phyloP scores from a whole-genome alignment of 1,140 invertebrate genomes.

The Zaprionus camerounensis region DNA sequence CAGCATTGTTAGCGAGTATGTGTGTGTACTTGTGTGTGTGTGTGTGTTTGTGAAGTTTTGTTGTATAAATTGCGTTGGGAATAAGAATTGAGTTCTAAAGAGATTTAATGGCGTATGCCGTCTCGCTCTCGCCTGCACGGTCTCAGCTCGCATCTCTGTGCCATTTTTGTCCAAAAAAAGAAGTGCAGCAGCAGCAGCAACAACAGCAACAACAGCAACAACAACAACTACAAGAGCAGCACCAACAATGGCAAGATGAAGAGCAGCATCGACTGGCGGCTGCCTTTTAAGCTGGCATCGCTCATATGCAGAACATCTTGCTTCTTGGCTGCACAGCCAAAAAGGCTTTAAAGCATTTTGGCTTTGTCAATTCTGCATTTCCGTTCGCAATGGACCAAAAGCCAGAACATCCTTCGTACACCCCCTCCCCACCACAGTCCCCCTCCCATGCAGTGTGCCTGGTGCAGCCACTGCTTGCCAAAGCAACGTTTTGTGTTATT shows the following conservation, averaged over 20 bases:
- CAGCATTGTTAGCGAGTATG: conserved; percentile 48
- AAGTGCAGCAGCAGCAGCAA: conserved; percentile 10
- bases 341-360: conserved; percentile 69
- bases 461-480: not conserved
- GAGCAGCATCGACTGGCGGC: conserved; percentile 20
- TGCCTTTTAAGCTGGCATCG: conserved; percentile 47
- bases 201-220: conserved; percentile 3
- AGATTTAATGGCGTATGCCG: conserved; percentile 76
- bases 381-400: conserved; percentile 38
- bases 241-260: conserved; percentile 6
- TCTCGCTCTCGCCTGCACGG: conserved; percentile 31
- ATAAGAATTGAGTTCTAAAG: conserved; percentile 83
- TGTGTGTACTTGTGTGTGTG: conserved; percentile 30
- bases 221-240: not conserved
- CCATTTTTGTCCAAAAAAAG: conserved; percentile 39
- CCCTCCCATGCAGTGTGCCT: not conserved
- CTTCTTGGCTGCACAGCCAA: conserved; percentile 17
- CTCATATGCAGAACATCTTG: conserved; percentile 32
- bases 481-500: conserved; percentile 40
- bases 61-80: conserved; percentile 83
- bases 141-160: conserved; percentile 21
- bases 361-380: conserved; percentile 77
- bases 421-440: not conserved
- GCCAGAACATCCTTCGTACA: not conserved
- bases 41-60: conserved; percentile 66